Evolutionary conservation across 1,140 invertebrate species (phyloP), one percentile per base, ranked within the genome.

Genomic region (Leptinotarsa texana): DNA sequence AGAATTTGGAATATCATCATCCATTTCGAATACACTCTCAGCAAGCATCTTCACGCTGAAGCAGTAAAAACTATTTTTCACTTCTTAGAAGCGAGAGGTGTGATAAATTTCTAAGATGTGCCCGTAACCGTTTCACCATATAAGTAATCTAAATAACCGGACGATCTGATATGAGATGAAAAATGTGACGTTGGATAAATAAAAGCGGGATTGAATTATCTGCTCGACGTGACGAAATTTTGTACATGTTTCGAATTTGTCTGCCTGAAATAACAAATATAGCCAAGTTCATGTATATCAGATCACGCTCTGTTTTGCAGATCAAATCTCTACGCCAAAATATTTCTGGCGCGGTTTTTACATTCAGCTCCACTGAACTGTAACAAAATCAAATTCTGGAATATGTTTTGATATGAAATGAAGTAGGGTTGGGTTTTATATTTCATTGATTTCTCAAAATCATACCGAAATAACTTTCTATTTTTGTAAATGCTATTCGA

Each of bases 151-250:
- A 75, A 75, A 75, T 75, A 75, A 67, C 27, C 65, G 42, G 69
- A 72, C 69, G 22, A 69, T 69, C 71, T 75, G 74, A 75, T 72
- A 57, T 13, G 74, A 75, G 74, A 75, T 75, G 71, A 75, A 75
- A 75, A 75, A 67, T 72, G 69, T 75, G 57, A 48, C 63, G 57
- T 62, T n/a, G 70, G 63, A 65, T 65, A 63, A 72, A 63, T 75
- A 75, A 75, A 75, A 67, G 67, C 74, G 67, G 70, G 63, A 72
- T 68, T 67, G 65, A 42, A 67, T 33, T 67, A 24, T 67, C 18
- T 24, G 51, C 51, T 57, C 51, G 51, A 42, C 33, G 33, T 42
- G 33, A 42, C 8, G 33, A 57, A 57, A 57, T 57, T 15, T 57
- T 57, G 13, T 17, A 57, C 51, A 57, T 57, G 51, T 57, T 57